Conservation (phyloP, 2,888 invertebrate species). For the Amphiduros pacificus region DNA sequence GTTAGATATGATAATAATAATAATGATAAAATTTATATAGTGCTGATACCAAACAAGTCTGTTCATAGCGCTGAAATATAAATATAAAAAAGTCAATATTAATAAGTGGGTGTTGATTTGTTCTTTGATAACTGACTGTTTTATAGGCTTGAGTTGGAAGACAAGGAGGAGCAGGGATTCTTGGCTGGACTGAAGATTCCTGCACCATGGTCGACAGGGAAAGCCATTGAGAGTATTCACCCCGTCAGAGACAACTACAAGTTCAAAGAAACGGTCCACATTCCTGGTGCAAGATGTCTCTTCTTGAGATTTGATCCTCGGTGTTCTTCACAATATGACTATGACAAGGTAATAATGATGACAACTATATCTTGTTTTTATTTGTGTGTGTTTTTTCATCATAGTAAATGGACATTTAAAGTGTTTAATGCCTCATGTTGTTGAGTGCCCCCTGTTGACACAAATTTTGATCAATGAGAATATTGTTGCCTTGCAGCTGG, state of each 20-base stretch:
- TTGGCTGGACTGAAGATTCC: conserved; percentile 55
- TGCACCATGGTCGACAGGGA: conserved; percentile 59
- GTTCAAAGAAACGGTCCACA: conserved; percentile 58
- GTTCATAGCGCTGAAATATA: no score
- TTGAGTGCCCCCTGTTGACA: neutral
- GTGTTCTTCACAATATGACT: conserved; percentile 60
- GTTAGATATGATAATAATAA: no score
- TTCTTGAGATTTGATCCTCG: conserved; percentile 56
- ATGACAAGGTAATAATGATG: conserved; percentile 52
- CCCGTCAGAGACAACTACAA: conserved; percentile 60
- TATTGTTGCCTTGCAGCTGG: conserved; percentile 40
- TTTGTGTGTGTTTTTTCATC: no score
- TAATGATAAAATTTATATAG: no score
- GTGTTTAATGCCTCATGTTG: neutral
- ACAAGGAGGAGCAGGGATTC: conserved; percentile 55
- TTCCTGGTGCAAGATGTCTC: conserved; percentile 57
- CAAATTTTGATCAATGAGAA: neutral
- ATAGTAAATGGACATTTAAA: no score
- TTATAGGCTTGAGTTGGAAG: conserved; percentile 30
- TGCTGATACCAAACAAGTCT: no score
- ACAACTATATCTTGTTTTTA: neutral
- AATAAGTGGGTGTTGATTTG: no score
- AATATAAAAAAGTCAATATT: no score
- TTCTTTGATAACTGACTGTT: no score
- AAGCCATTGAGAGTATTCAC: conserved; percentile 57